These are phyloP conservation scores for Sinohyriopsis cumingii DNA, from an alignment of 2,888 invertebrate species.

Conservation along the genomic window DNA sequence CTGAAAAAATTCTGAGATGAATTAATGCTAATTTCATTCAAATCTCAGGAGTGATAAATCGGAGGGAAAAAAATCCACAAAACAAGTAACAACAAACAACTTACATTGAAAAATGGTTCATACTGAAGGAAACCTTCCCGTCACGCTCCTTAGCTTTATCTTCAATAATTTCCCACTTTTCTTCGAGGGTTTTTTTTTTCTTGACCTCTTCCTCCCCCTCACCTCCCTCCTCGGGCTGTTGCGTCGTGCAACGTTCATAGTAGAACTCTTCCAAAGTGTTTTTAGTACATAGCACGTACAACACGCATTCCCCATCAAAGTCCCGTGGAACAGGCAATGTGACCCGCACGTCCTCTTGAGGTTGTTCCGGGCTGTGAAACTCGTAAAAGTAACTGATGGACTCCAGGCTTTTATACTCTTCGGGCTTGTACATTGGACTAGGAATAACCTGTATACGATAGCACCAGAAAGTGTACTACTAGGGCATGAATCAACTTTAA, in stretches of 20 bases:
- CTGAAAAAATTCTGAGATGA: no score
- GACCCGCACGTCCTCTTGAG: constrained; percentile 20
- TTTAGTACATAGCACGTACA: constrained; percentile 22
- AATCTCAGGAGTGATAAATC: no score
- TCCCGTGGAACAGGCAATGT: constrained; percentile 34
- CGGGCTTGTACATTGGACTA: constrained; percentile 29
- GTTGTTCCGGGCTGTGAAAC: constrained; percentile 20
- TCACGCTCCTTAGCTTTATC: constrained; percentile 8
- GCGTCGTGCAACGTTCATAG: not conserved
- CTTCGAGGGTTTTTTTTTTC: not conserved
- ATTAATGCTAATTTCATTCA: no score
- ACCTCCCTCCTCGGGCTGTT: constrained; percentile 6
- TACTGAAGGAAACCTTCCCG: constrained; percentile 16
- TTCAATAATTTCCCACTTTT: constrained; percentile 19
- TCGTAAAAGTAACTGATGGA: constrained; percentile 44
- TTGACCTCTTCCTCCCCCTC: constrained; percentile 8
- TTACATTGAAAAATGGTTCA: constrained; percentile 23
- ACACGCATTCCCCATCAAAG: constrained; percentile 30
- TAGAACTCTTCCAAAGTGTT: constrained; percentile 5
- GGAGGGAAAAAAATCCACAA: no score
- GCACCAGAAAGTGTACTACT: no score
- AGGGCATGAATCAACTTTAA: no score
- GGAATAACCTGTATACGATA: constrained; percentile 30
- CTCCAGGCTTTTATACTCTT: constrained; percentile 22
- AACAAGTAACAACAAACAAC: not conserved